Evolutionary conservation across 35 echinoderm and acorn worm species (phyloP).

Genomic region (Stichopus chloronotus): DNA sequence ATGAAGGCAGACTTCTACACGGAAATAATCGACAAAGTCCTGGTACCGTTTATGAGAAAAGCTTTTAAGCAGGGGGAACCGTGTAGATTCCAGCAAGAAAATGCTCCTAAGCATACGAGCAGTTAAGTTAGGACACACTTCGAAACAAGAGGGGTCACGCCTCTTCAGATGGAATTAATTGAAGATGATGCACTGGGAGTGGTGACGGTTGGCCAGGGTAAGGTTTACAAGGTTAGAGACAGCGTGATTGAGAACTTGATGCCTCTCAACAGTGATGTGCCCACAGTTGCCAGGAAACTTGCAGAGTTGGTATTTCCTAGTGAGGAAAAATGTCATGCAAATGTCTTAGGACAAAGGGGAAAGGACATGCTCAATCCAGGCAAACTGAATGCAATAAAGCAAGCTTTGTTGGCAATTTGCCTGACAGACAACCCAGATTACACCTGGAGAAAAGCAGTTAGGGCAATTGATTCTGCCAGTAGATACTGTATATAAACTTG

Average conservation of each 20-base stretch:
- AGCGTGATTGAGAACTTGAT: neutral
- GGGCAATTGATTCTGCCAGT: no score
- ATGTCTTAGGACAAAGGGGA: neutral
- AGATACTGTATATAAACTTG: no score
- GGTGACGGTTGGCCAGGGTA: neutral
- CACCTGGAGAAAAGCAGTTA: no score
- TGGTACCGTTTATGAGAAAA: conserved; percentile 3
- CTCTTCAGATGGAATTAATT: neutral
- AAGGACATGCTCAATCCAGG: conserved; percentile 7
- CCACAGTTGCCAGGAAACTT: neutral
- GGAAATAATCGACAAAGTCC: conserved; percentile 23
- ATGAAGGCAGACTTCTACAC: conserved; percentile 76
- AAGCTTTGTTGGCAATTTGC: neutral
- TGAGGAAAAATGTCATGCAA: neutral
- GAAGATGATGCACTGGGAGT: neutral
- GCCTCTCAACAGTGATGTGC: neutral
- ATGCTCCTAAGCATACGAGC: neutral
- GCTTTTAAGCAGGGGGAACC: neutral
- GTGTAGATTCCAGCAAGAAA: neutral
- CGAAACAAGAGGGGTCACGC: neutral
- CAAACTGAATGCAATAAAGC: neutral
- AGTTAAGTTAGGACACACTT: neutral
- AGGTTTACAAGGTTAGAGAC: neutral
- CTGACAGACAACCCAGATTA: neutral
- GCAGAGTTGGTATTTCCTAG: neutral